These are phyloP conservation scores for Tangara arthus DNA, from an alignment of 2,797 vertebrate species.

Conservation along the genomic window DNA sequence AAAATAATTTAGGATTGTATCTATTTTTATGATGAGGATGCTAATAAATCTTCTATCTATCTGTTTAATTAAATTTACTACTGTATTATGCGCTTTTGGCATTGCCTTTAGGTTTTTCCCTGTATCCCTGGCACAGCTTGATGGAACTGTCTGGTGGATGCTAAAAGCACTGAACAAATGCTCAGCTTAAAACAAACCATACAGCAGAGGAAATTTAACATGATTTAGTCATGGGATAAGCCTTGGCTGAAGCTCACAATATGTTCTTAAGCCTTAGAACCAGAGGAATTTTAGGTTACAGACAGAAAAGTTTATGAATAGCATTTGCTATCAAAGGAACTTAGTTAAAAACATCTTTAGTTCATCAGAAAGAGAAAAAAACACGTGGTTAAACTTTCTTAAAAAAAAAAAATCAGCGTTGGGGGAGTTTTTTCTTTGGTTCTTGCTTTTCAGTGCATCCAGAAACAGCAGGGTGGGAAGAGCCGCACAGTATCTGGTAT, in stretches of 20 bases:
- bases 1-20: background rate
- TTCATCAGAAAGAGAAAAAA: background rate
- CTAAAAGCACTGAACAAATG: background rate
- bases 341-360: background rate
- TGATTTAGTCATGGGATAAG: background rate
- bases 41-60: background rate
- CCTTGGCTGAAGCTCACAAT: background rate
- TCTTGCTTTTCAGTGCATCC: background rate
- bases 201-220: background rate
- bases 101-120: background rate
- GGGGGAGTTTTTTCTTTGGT: background rate
- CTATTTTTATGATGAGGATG: background rate
- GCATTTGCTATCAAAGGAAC: background rate
- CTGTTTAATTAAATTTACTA: background rate
- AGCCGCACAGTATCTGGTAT: background rate
- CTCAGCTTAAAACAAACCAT: background rate
- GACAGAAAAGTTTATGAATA: background rate
- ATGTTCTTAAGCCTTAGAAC: background rate
- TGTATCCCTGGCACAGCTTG: background rate
- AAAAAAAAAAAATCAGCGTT: rapidly evolving
- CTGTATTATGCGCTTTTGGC: background rate
- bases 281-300: background rate
- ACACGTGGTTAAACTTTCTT: background rate
- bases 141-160: background rate
- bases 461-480: background rate